These are phyloP conservation scores for Myotis findleyi DNA, from an alignment of 2,797 vertebrate genomes.

Conservation along the genomic window DNA sequence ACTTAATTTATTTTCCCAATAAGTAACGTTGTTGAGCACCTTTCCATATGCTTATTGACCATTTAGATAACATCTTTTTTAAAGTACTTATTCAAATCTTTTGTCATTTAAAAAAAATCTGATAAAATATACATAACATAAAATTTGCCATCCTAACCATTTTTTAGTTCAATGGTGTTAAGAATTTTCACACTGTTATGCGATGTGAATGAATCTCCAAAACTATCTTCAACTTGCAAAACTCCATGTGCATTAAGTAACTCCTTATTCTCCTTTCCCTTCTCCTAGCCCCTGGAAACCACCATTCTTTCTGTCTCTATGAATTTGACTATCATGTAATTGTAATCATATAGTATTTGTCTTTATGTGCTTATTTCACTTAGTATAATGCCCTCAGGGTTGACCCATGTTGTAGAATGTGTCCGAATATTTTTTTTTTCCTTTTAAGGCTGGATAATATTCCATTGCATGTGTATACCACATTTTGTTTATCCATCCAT, in stretches of 20 bases:
- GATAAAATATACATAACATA: not conserved
- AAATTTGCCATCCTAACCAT: not conserved
- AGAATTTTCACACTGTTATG: not conserved
- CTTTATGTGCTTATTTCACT: not conserved
- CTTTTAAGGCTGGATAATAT: not conserved
- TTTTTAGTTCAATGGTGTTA: not conserved
- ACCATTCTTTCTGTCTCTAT: not conserved
- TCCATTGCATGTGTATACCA: not conserved
- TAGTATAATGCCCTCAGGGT: not conserved
- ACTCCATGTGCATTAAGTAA: not conserved
- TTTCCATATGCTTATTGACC: not conserved
- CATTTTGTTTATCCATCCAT: not conserved
- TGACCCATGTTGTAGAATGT: not conserved
- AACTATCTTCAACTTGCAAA: constrained; percentile 16
- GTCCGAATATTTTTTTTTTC: not conserved
- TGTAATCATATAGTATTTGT: not conserved
- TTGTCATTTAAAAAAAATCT: constrained; percentile 10
- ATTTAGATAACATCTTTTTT: constrained; percentile 12
- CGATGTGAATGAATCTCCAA: not conserved
- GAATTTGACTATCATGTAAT: not conserved
- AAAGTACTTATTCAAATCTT: not conserved
- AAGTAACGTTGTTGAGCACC: not conserved
- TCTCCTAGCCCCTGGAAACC: not conserved
- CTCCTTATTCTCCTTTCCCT: not conserved
- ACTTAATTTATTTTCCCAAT: constrained; percentile 1